These are phyloP conservation scores for Tridacna gigas DNA, from an alignment of 2,888 invertebrate species.

Conservation along the genomic window DNA sequence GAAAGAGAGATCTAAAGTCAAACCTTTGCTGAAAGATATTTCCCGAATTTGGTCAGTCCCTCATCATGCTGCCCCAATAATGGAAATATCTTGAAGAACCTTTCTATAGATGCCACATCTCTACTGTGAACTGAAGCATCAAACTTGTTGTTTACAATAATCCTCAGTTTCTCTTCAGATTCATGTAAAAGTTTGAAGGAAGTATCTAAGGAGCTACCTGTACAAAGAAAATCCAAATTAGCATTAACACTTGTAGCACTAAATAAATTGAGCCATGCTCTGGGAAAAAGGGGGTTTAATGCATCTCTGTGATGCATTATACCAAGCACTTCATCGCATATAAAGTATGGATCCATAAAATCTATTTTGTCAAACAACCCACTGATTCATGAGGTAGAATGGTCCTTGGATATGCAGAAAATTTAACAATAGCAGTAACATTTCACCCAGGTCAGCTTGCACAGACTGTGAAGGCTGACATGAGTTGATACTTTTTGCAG, in stretches of 20 bases:
- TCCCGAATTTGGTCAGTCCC: constrained; percentile 94
- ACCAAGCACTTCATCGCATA: no score
- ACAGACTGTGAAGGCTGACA: no score
- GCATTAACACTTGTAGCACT: no score
- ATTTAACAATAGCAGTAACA: not conserved
- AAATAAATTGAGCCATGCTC: not conserved
- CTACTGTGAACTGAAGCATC: constrained; percentile 93
- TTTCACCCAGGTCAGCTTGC: not conserved
- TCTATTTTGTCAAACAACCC: not conserved
- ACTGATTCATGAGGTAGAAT: not conserved
- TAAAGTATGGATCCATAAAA: no score
- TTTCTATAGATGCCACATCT: constrained; percentile 95
- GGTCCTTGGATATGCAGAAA: not conserved
- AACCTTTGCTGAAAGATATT: constrained; percentile 93
- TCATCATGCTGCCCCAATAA: constrained; percentile 95
- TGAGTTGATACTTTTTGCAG: no score
- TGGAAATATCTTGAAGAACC: constrained; percentile 99
- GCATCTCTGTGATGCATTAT: no score
- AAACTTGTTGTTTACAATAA: constrained; percentile 92
- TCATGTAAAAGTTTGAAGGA: constrained; percentile 91
- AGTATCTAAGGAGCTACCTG: constrained; percentile 89
- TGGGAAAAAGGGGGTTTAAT: no score
- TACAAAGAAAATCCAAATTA: not conserved
- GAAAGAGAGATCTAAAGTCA: not conserved
- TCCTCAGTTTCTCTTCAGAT: constrained; percentile 90